A percentile compares a stretch with the other conserved stretches of the same genome.
phyloP scores from a whole-genome alignment of 2,888 invertebrate species.

The Dynastes grantii region DNA sequence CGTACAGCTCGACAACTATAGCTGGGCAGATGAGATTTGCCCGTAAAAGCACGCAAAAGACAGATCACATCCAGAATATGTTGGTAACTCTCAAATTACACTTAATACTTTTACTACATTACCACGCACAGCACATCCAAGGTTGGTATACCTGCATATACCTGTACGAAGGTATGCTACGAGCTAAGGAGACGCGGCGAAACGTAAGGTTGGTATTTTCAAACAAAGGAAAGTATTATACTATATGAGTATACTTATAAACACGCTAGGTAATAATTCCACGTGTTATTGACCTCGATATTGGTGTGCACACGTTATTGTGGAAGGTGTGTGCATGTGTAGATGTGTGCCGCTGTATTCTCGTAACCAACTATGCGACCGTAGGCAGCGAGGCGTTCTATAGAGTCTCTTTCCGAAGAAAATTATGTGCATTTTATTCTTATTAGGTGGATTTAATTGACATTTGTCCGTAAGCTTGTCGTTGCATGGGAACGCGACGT shows the following conservation, averaged over 20 bases:
- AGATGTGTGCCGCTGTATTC: slow-evolving; percentile 5
- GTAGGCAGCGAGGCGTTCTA: slow-evolving; percentile 15
- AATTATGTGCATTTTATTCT: slow-evolving; percentile 46
- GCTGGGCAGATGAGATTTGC: too few relatives aligned
- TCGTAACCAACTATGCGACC: slow-evolving; percentile 9
- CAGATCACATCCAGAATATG: too few relatives aligned
- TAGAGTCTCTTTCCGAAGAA: slow-evolving; percentile 32
- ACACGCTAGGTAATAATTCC: slow-evolving; percentile 26
- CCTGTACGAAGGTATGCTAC: slow-evolving; percentile 1
- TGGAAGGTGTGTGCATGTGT: background rate
- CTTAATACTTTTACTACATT: too few relatives aligned
- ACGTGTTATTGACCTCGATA: slow-evolving; percentile 47
- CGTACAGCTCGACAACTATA: too few relatives aligned
- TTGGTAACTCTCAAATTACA: too few relatives aligned
- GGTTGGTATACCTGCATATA: background rate
- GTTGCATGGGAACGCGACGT: slow-evolving; percentile 23
- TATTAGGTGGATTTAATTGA: slow-evolving; percentile 39
- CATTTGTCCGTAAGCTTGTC: slow-evolving; percentile 20
- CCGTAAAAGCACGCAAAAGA: too few relatives aligned
- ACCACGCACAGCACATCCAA: too few relatives aligned
- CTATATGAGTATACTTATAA: background rate
- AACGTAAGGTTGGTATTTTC: slow-evolving; percentile 43
- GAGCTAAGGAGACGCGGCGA: slow-evolving; percentile 1
- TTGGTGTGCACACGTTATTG: slow-evolving; percentile 3
- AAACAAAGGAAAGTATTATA: slow-evolving; percentile 42